phyloP scores from a whole-genome alignment of 2,113 vertebrate species.

The Ptilonorhynchus violaceus region DNA sequence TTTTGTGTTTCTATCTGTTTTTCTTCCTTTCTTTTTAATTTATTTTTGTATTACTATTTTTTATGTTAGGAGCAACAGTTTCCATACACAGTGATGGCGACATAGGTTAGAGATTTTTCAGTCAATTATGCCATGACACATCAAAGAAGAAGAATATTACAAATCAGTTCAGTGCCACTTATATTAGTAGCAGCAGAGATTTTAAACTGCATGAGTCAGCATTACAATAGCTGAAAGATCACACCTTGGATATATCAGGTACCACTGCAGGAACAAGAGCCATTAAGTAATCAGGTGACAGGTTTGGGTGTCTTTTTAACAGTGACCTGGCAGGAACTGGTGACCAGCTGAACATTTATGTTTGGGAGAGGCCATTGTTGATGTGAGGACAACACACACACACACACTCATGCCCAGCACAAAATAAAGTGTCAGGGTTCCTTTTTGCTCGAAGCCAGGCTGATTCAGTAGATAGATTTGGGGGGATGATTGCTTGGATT shows the following conservation, averaged over 20 bases:
- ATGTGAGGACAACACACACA: neutral
- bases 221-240: neutral
- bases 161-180: neutral
- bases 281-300: neutral
- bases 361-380: neutral
- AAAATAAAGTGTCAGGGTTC: neutral
- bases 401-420: neutral
- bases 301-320: neutral
- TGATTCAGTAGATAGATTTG: neutral
- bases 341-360: neutral
- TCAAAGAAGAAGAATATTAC: neutral
- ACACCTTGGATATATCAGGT: neutral
- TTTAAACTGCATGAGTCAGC: neutral
- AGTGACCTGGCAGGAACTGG: neutral
- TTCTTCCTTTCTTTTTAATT: neutral
- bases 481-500: neutral
- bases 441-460: neutral
- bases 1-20: neutral
- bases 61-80: neutral
- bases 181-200: neutral
- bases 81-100: neutral
- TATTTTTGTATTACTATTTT: neutral
- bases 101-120: neutral
- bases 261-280: neutral
- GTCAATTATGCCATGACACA: neutral